A percentile compares a stretch with the other conserved stretches of the same genome.
phyloP scores from a whole-genome alignment of 1,140 invertebrate species.

The Drosophila pectinifera region DNA sequence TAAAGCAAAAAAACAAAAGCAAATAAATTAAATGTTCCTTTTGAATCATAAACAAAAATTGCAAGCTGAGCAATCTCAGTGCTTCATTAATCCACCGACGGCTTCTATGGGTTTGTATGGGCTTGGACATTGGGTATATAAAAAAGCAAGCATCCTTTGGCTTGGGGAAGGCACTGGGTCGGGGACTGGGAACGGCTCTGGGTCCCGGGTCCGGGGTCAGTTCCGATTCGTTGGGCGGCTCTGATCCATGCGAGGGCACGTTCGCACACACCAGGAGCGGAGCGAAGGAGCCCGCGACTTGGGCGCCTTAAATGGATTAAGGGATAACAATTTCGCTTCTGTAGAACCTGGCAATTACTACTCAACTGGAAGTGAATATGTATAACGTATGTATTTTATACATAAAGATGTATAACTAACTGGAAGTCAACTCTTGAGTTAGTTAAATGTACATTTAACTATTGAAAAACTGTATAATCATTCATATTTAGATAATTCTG shows the following conservation, averaged over 20 bases:
- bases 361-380: too few relatives aligned
- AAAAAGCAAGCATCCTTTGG: constrained; percentile 7
- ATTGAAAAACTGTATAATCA: too few relatives aligned
- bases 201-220: background rate
- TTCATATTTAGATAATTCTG: too few relatives aligned
- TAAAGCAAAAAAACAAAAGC: constrained; percentile 60
- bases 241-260: constrained; percentile 40
- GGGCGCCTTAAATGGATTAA: background rate
- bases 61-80: constrained; percentile 35
- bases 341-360: too few relatives aligned
- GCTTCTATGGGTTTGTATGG: background rate
- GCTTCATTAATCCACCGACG: constrained; percentile 25
- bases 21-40: constrained; percentile 84
- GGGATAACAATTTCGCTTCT: background rate
- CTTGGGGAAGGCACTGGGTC: background rate
- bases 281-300: background rate
- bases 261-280: constrained; percentile 35
- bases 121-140: background rate
- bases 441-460: too few relatives aligned
- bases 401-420: too few relatives aligned
- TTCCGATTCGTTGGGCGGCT: background rate
- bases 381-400: too few relatives aligned
- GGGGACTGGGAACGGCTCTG: background rate
- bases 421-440: too few relatives aligned
- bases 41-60: constrained; percentile 78